phyloP scores from a whole-genome alignment of 2,888 invertebrate genomes.

The Aricia artaxerxes region DNA sequence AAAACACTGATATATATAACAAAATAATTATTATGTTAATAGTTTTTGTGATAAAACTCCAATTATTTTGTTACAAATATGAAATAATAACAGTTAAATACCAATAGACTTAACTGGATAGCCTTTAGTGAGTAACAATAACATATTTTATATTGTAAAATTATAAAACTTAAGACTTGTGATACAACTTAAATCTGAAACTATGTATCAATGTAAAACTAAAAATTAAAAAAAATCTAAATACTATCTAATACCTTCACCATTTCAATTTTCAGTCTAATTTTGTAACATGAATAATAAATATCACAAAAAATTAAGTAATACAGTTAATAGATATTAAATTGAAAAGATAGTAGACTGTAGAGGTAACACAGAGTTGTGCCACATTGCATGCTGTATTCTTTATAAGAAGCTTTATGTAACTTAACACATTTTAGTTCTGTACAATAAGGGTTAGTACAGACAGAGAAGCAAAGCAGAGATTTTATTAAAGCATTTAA shows the following conservation, averaged over 20 bases:
- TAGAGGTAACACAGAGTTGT: no score
- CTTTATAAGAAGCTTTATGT: no score
- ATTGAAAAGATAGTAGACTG: neutral
- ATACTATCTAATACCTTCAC: constrained; percentile 33
- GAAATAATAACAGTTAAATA: neutral
- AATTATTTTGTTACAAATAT: neutral
- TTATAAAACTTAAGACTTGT: neutral
- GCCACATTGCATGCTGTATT: no score
- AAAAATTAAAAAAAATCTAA: neutral
- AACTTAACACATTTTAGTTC: no score
- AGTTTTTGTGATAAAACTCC: neutral
- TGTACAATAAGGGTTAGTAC: no score
- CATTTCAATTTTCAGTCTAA: constrained; percentile 32
- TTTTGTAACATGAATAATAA: neutral
- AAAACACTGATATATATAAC: neutral
- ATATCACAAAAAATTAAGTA: constrained; percentile 8
- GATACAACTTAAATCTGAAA: neutral
- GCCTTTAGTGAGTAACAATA: neutral
- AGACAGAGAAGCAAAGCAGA: no score
- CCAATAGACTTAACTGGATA: neutral
- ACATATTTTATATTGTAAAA: neutral
- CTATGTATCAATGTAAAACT: neutral
- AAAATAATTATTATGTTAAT: neutral
- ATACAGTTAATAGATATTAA: neutral
- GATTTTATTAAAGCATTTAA: no score